phyloP scores from a whole-genome alignment of 2,888 invertebrate species.

The Trilocha varians region DNA sequence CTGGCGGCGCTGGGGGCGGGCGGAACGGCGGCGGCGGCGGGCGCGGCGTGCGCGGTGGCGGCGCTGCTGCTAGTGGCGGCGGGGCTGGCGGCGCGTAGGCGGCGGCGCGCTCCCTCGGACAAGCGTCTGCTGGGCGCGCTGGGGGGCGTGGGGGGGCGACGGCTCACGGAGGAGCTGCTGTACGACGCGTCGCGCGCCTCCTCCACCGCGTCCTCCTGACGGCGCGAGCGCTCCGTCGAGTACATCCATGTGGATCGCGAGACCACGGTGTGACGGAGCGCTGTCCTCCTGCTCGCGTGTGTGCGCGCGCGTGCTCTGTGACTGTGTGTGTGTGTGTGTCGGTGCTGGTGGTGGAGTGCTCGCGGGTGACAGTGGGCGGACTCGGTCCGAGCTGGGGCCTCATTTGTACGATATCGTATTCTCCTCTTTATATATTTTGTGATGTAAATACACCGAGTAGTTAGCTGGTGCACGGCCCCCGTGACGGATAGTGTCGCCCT shows the following conservation, averaged over 20 bases:
- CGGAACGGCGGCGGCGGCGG: conserved; percentile 76
- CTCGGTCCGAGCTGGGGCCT: conserved; percentile 18
- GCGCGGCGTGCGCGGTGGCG: conserved; percentile 49
- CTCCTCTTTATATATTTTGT: conserved; percentile 8
- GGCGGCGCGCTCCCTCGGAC: conserved; percentile 67
- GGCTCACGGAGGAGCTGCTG: conserved; percentile 80
- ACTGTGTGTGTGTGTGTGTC: conserved; percentile 1
- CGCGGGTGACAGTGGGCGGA: background rate
- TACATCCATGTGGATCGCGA: conserved; percentile 94
- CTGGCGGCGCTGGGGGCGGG: conserved; percentile 75
- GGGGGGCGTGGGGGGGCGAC: conserved; percentile 74
- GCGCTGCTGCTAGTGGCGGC: conserved; percentile 48
- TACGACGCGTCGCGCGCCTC: conserved; percentile 74
- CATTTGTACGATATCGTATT: conserved; percentile 9
- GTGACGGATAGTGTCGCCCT: conserved; percentile 4
- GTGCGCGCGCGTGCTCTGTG: conserved; percentile 7
- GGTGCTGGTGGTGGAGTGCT: too few relatives aligned
- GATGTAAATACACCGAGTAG: conserved; percentile 2
- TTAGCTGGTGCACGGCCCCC: conserved; percentile 3
- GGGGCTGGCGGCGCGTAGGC: conserved; percentile 73
- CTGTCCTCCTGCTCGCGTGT: conserved; percentile 10
- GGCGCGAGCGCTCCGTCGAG: conserved; percentile 91
- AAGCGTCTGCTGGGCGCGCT: conserved; percentile 75
- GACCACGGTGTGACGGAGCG: conserved; percentile 87
- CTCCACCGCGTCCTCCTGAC: conserved; percentile 84